Base-by-base conservation (phyloP, 2,888 invertebrate species). In the Epinotia nisella region DNA sequence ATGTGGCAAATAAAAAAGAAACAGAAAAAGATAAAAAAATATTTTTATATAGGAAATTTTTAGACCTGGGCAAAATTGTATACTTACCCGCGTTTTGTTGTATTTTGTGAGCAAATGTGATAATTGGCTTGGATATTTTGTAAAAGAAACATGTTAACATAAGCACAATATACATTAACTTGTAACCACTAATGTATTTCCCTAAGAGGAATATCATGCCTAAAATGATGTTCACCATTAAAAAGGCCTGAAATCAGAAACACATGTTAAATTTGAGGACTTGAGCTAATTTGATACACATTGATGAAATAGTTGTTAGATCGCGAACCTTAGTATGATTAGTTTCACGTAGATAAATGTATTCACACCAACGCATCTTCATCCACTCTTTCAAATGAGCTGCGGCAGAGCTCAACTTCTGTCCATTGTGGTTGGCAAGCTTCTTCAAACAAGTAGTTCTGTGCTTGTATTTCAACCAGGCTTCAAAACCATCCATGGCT, bases 381-480 rank as follows among this genome's bases (percentile, higher is more conserved):
- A 88, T 51, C 85, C 87, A 89, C 29, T 79, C 78, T 64, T 80
- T 82, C 2, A 86, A 73, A 74, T 83, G 78, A 55, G 35, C 74
- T 68, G 78, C 74, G 45, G 79, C 77, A 75, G 78, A 67, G 75
- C 80, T 84, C 21, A 92, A 78, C 77, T 84, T 83, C 56, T 78
- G 77, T 41, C 85, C 82, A 78, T 88, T 85, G 78, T 87, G 76
- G 75, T 75, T 77, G 9, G 86, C 83, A 75, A 92, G 76, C 75
- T 82, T 86, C 82, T 89, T 92, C 24, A 93, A 81, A 78, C 86
- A 92, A 74, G 85, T 79, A 70, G 87, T 91, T 79, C 93, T 90
- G 76, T 91, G 93, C 83, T 92, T 93, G 78, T 88, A 82, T 83
- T 87, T 91, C 45, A 93, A 81, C 93, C 93, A 93, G 70, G 85